These are phyloP conservation scores for Esox lucius DNA, from an alignment of 2,797 vertebrate genomes.

Conservation along the genomic window DNA sequence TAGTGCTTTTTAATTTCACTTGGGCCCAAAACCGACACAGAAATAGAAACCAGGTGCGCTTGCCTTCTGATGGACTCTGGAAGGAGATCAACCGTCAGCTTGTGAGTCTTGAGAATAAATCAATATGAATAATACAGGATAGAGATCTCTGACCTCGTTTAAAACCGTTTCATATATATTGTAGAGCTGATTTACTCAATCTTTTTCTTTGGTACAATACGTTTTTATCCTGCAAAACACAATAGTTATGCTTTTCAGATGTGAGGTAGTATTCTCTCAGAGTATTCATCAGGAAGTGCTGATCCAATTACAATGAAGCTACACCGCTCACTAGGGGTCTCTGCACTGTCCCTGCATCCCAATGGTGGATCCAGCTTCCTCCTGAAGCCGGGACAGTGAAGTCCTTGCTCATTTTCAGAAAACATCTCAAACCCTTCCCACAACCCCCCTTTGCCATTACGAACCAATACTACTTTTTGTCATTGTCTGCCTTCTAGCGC, in stretches of 20 bases:
- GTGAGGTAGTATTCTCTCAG: constrained; percentile 13
- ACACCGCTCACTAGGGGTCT: too few species aligned
- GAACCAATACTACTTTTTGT: too few species aligned
- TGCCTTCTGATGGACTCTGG: constrained; percentile 25
- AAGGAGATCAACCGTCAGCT: constrained; percentile 22
- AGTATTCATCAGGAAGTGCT: too few species aligned
- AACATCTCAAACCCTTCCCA: too few species aligned
- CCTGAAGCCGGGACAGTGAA: too few species aligned
- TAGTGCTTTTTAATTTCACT: constrained; percentile 31
- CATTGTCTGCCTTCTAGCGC: too few species aligned
- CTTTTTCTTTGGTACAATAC: constrained; percentile 24
- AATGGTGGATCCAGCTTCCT: too few species aligned
- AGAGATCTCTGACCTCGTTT: constrained; percentile 25
- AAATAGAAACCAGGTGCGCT: constrained; percentile 15
- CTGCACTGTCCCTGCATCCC: too few species aligned
- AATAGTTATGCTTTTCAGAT: constrained; percentile 13
- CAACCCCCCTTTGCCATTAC: too few species aligned
- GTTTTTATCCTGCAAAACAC: constrained; percentile 32
- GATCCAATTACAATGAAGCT: too few species aligned
- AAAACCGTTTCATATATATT: constrained; percentile 16
- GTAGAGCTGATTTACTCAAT: constrained; percentile 31
- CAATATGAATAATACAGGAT: constrained; percentile 37
- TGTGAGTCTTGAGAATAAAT: constrained; percentile 36
- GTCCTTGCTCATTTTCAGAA: too few species aligned
- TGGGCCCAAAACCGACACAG: constrained; percentile 22